phyloP scores from a whole-genome alignment of 1,140 invertebrate genomes.

The Trichonephila clavipes region DNA sequence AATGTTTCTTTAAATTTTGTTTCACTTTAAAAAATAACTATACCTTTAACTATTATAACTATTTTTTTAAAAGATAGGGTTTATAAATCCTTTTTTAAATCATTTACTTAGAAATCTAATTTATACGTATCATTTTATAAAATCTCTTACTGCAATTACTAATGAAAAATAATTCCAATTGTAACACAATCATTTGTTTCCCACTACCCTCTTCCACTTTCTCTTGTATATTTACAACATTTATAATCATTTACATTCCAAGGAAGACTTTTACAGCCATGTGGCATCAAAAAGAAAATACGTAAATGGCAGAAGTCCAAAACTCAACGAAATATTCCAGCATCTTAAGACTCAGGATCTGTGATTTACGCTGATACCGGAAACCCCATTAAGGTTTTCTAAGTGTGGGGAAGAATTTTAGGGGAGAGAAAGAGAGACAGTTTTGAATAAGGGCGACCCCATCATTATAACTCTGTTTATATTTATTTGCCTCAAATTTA shows the following conservation, averaged over 20 bases:
- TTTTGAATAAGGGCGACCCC: too few relatives aligned
- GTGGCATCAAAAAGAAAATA: not conserved
- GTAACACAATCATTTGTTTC: not conserved
- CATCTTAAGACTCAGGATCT: not conserved
- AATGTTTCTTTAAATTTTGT: too few relatives aligned
- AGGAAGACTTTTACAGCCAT: not conserved
- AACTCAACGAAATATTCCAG: not conserved
- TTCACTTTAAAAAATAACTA: too few relatives aligned
- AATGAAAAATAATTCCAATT: not conserved
- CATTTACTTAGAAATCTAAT: too few relatives aligned
- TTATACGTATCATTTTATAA: too few relatives aligned
- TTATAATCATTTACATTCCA: constrained; percentile 1
- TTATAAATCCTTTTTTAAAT: too few relatives aligned
- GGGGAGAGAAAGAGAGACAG: too few relatives aligned
- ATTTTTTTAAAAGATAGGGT: too few relatives aligned
- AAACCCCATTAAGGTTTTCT: not conserved
- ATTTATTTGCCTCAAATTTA: too few relatives aligned
- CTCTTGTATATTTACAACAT: not conserved
- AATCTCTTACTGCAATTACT: not conserved
- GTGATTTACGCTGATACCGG: not conserved
- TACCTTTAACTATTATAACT: too few relatives aligned
- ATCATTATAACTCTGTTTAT: too few relatives aligned
- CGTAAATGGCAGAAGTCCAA: not conserved
- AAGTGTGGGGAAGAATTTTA: not conserved
- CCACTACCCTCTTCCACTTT: not conserved